Evolutionary conservation across 2,888 invertebrate species (phyloP).

Genomic region (Lissocephala sabroskyi): DNA sequence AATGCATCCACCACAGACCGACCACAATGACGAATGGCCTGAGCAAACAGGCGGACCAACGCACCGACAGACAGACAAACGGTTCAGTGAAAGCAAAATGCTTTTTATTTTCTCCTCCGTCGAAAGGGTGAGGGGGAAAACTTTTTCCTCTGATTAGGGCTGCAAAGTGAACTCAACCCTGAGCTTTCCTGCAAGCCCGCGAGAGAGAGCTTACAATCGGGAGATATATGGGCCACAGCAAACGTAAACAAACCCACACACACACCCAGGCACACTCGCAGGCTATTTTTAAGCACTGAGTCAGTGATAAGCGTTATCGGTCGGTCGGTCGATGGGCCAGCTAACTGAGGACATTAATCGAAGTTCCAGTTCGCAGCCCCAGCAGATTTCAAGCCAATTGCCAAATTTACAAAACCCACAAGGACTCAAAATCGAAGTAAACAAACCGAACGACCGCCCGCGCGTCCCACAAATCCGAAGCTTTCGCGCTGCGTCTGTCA

Average conservation of each 20-base stretch:
- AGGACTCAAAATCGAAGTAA: constrained; percentile 5
- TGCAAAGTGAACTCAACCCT: constrained; percentile 2
- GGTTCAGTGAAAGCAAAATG: constrained; percentile 32
- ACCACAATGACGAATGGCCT: constrained; percentile 20
- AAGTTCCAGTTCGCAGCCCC: background rate
- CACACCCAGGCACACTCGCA: background rate
- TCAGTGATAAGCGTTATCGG: constrained; percentile 34
- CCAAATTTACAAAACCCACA: constrained; percentile 21
- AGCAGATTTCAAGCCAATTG: constrained; percentile 12
- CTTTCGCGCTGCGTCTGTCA: constrained; percentile 17
- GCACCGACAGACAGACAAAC: background rate
- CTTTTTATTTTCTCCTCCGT: constrained; percentile 22
- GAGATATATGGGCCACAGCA: constrained; percentile 44
- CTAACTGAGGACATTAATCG: too few species aligned
- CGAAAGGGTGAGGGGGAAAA: constrained; percentile 2
- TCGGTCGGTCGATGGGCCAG: too few species aligned
- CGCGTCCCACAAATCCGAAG: constrained; percentile 26
- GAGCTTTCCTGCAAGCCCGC: background rate
- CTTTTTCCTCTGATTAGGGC: background rate
- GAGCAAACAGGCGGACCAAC: background rate
- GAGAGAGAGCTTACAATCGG: constrained; percentile 35
- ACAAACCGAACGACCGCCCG: constrained; percentile 34
- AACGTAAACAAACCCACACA: constrained; percentile 43
- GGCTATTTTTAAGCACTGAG: constrained; percentile 30
- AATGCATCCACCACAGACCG: too few species aligned